These are phyloP conservation scores for Eupristina koningsbergeri DNA, from an alignment of 1,140 invertebrate species.

Conservation along the genomic window DNA sequence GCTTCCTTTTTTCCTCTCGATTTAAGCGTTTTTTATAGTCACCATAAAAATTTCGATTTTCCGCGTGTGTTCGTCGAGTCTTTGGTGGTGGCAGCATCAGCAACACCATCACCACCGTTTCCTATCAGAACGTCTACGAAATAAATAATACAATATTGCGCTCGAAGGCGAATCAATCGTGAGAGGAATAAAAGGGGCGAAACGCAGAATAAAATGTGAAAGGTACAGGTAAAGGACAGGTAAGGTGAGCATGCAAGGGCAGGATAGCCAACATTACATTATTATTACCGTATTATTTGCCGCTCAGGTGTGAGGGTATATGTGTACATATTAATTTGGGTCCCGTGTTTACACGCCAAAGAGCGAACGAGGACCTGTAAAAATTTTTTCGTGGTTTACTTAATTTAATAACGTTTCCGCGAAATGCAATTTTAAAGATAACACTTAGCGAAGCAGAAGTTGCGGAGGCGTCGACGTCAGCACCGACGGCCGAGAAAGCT, in stretches of 20 bases:
- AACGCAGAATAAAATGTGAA: background rate
- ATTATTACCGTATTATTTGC: background rate
- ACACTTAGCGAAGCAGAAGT: constrained; percentile 54
- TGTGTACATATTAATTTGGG: constrained; percentile 12
- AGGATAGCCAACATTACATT: background rate
- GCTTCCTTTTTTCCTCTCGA: background rate
- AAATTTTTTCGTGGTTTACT: constrained; percentile 64
- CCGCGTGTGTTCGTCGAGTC: background rate
- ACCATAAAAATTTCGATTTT: constrained; percentile 25
- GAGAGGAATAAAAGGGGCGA: background rate
- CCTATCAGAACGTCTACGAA: background rate
- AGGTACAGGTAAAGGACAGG: background rate
- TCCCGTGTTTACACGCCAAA: background rate
- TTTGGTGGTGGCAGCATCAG: background rate
- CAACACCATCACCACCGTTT: too few relatives aligned
- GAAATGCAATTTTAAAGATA: constrained; percentile 66
- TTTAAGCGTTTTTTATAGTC: constrained; percentile 9
- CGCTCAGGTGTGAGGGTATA: constrained; percentile 10
- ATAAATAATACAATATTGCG: constrained; percentile 27
- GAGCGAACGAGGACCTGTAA: constrained; percentile 6
- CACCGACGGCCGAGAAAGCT: constrained; percentile 42
- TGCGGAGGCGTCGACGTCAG: constrained; percentile 41
- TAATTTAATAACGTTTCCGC: constrained; percentile 65
- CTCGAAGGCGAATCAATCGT: background rate
- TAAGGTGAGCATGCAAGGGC: background rate